phyloP scores from a whole-genome alignment of 1,140 invertebrate genomes.

The Bombus ignitus region DNA sequence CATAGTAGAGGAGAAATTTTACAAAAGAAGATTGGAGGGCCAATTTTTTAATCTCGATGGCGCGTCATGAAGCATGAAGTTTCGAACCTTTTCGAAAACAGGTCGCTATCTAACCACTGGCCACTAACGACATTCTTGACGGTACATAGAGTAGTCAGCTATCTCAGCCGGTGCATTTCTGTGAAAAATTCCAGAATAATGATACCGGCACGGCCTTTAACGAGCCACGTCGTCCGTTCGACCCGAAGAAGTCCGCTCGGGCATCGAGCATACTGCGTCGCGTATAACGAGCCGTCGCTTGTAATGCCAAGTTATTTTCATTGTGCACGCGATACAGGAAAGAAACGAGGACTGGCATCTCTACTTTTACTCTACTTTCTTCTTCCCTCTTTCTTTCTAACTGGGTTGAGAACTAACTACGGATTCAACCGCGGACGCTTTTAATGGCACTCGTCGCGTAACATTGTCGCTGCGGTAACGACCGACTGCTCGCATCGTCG shows the following conservation, averaged over 20 bases:
- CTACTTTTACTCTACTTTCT: not conserved
- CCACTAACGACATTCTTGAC: conserved; percentile 16
- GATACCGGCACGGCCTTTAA: conserved; percentile 25
- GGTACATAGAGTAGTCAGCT: not conserved
- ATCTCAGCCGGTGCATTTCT: not conserved
- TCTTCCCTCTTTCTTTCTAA: conserved; percentile 30
- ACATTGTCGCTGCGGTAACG: conserved; percentile 53
- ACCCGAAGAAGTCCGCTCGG: conserved; percentile 3
- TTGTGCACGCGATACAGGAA: conserved; percentile 35
- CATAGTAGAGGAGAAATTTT: too few species aligned
- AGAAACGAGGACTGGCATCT: not conserved
- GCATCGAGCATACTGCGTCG: conserved; percentile 35
- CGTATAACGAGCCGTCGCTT: conserved; percentile 54
- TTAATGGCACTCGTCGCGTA: conserved; percentile 65
- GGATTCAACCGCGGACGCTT: conserved; percentile 70
- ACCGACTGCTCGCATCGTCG: conserved; percentile 39
- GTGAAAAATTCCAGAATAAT: conserved; percentile 45
- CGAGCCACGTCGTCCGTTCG: conserved; percentile 3
- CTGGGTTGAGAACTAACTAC: conserved; percentile 65
- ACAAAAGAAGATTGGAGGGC: not conserved
- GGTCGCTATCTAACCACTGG: conserved; percentile 15
- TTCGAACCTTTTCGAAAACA: conserved; percentile 14
- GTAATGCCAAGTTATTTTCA: conserved; percentile 60
- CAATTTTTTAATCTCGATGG: conserved; percentile 21
- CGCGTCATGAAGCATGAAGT: conserved; percentile 7